Evolutionary conservation across 2,797 vertebrate genomes (phyloP).

Genomic region (Darevskia nairensis): DNA sequence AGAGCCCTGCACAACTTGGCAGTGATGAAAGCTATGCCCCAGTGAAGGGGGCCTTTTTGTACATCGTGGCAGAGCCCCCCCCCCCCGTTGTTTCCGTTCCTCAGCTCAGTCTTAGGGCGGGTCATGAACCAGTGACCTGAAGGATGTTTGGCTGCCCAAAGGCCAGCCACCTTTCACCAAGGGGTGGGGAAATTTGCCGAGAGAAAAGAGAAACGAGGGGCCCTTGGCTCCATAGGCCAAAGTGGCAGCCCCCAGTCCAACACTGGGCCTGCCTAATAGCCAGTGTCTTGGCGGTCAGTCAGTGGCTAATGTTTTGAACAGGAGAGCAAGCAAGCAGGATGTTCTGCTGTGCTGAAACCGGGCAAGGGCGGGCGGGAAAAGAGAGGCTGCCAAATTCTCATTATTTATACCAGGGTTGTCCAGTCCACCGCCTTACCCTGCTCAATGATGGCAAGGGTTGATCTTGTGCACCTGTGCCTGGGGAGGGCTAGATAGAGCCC

Average conservation of each 20-base stretch:
- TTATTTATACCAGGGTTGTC: neutral
- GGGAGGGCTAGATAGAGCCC: neutral
- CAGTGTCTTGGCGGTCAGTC: neutral
- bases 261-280: neutral
- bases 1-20: too few species aligned
- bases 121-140: neutral
- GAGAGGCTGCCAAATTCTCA: too few species aligned
- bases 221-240: neutral
- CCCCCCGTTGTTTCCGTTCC: too few species aligned
- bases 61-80: too few species aligned
- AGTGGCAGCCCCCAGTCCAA: neutral
- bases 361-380: neutral
- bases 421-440: neutral
- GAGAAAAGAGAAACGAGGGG: neutral
- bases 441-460: neutral
- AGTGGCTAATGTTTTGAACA: neutral
- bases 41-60: too few species aligned
- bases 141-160: neutral
- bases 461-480: neutral
- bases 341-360: neutral
- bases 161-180: neutral
- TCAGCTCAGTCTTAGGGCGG: too few species aligned
- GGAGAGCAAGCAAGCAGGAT: neutral
- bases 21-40: too few species aligned
- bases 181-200: neutral